Evolutionary conservation across 1,140 invertebrate genomes (phyloP).

Genomic region (Dendrolimus kikuchii): DNA sequence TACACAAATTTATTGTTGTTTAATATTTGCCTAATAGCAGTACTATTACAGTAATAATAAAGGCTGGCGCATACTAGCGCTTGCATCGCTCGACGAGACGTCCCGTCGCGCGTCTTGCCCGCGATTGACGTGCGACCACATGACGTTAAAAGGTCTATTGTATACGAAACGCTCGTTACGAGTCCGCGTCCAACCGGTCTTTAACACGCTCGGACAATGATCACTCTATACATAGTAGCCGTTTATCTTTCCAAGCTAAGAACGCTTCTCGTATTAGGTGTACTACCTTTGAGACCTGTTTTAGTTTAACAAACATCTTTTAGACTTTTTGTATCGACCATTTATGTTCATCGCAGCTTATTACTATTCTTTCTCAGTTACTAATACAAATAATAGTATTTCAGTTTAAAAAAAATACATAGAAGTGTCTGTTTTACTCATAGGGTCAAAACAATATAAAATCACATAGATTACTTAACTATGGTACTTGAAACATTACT

Average conservation of each 20-base stretch:
- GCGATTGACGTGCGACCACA: conserved; percentile 61
- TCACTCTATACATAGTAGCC: conserved; percentile 56
- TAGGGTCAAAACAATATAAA: no score
- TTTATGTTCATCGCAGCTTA: no score
- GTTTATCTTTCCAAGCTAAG: conserved; percentile 24
- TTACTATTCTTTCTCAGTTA: no score
- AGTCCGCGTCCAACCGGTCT: conserved; percentile 51
- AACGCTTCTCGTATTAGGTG: conserved; percentile 20
- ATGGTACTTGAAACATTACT: no score
- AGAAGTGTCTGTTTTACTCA: no score
- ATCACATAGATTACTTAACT: no score
- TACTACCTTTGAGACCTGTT: conserved; percentile 16
- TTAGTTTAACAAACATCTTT: not conserved
- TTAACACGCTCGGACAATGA: conserved; percentile 66
- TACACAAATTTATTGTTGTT: no score
- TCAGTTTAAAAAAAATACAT: no score
- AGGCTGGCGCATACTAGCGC: conserved; percentile 29
- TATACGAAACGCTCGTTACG: conserved; percentile 67
- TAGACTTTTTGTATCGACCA: no score
- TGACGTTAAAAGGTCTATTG: conserved; percentile 71
- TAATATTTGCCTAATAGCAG: no score
- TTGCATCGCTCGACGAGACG: conserved; percentile 6
- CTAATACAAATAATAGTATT: no score
- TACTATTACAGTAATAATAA: conserved; percentile 25
- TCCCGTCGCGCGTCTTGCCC: conserved; percentile 22